Conservation (phyloP, 2,113 vertebrate species). For the Notarius quadriscutis region DNA sequence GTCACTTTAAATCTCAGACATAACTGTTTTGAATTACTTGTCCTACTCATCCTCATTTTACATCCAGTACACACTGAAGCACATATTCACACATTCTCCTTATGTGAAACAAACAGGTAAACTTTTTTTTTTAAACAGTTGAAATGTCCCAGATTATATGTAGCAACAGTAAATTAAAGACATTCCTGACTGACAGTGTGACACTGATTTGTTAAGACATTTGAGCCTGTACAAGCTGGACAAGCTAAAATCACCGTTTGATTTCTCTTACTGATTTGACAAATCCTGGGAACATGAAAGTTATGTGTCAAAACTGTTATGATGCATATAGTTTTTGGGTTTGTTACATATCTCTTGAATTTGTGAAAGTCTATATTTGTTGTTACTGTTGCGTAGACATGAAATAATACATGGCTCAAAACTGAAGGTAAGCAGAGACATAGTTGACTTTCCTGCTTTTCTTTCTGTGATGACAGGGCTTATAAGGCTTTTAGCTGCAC, state of each 20-base stretch:
- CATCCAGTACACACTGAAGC: conserved; percentile 35
- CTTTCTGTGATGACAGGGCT: not conserved
- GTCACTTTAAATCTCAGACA: conserved; percentile 59
- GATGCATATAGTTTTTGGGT: not conserved
- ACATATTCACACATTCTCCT: conserved; percentile 17
- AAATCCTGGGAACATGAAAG: conserved; percentile 63
- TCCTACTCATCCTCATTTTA: conserved; percentile 62
- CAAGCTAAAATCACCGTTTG: conserved; percentile 57
- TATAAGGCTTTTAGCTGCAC: not conserved
- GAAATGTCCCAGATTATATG: not conserved
- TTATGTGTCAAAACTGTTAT: conserved; percentile 53
- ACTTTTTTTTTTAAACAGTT: not conserved
- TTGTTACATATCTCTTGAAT: not conserved
- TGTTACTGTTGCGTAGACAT: not conserved
- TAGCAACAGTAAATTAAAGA: not conserved
- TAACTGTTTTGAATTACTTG: conserved; percentile 70
- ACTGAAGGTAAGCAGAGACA: not conserved
- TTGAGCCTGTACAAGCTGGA: conserved; percentile 39
- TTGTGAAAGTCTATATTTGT: not conserved
- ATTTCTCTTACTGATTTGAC: conserved; percentile 71
- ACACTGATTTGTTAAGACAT: conserved; percentile 59
- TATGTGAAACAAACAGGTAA: not conserved
- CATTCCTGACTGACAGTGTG: conserved; percentile 21
- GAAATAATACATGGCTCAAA: not conserved
- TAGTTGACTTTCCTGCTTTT: not conserved